Conservation (phyloP, 2,797 vertebrate species). For the Phoebastria nigripes region DNA sequence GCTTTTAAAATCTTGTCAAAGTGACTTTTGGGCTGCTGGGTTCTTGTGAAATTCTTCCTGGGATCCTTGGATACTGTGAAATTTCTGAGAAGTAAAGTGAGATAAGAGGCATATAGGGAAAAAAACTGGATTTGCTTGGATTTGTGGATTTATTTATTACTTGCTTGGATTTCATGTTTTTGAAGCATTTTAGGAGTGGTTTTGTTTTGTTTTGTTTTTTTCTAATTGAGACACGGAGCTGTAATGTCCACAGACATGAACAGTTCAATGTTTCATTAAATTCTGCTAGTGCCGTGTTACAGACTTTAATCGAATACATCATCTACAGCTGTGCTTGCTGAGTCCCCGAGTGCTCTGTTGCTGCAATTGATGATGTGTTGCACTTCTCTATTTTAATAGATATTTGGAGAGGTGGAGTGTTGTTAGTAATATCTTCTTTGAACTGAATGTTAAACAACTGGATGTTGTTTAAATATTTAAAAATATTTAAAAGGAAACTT, state of each 20-base stretch:
- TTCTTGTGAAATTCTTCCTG: neutral
- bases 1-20: neutral
- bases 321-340: accelerated
- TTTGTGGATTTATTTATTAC: neutral
- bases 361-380: accelerated
- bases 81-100: neutral
- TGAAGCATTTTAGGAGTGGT: neutral
- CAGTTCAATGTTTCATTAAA: neutral
- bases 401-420: neutral
- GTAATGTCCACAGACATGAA: neutral
- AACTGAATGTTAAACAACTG: neutral
- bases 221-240: neutral
- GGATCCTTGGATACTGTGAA: neutral
- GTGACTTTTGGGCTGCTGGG: neutral
- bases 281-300: neutral
- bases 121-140: neutral
- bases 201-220: no score
- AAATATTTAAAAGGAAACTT: neutral
- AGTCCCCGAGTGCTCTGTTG: neutral
- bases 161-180: neutral
- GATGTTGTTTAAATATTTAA: neutral
- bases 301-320: neutral
- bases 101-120: accelerated
- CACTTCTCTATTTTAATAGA: neutral
- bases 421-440: neutral